These are phyloP conservation scores for Drosophila buzzatii DNA, from an alignment of 2,888 invertebrate species.

Conservation along the genomic window DNA sequence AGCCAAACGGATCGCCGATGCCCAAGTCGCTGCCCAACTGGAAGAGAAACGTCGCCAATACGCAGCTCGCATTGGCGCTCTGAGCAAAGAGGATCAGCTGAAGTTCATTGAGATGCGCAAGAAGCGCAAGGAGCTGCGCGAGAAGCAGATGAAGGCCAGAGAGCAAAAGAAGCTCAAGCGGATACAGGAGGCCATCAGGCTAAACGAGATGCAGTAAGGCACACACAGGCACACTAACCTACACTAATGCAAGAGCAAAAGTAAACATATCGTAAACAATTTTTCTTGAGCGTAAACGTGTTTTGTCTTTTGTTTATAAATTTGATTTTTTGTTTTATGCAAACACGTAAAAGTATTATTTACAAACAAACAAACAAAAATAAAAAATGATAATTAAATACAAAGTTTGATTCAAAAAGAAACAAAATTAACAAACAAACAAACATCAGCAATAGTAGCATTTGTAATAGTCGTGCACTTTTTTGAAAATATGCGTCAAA, in stretches of 20 bases:
- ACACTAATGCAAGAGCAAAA: slow-evolving; percentile 20
- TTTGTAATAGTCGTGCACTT: slow-evolving; percentile 49
- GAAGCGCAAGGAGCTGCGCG: slow-evolving; percentile 74
- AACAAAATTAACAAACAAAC: slow-evolving; percentile 18
- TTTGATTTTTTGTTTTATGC: slow-evolving; percentile 45
- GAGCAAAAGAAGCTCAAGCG: slow-evolving; percentile 68
- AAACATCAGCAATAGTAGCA: slow-evolving; percentile 16
- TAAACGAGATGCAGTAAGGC: slow-evolving; percentile 57
- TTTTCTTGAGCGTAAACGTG: slow-evolving; percentile 24
- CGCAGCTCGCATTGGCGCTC: slow-evolving; percentile 72
- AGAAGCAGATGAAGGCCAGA: slow-evolving; percentile 69
- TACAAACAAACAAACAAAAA: slow-evolving; percentile 37
- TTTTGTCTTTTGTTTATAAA: slow-evolving; percentile 19
- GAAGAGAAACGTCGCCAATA: slow-evolving; percentile 72
- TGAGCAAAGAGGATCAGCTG: slow-evolving; percentile 81
- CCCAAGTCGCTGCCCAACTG: slow-evolving; percentile 51
- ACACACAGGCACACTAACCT: slow-evolving; percentile 30
- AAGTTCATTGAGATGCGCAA: slow-evolving; percentile 81
- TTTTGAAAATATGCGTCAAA: slow-evolving; percentile 47
- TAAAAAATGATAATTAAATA: not conserved
- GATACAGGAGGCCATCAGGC: slow-evolving; percentile 68
- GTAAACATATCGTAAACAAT: slow-evolving; percentile 49
- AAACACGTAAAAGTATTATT: slow-evolving; percentile 70
- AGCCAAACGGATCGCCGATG: slow-evolving; percentile 68
- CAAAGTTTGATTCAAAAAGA: not conserved